Conservation (phyloP, 1,140 invertebrate genomes). For the Melipona quadrifasciata region DNA sequence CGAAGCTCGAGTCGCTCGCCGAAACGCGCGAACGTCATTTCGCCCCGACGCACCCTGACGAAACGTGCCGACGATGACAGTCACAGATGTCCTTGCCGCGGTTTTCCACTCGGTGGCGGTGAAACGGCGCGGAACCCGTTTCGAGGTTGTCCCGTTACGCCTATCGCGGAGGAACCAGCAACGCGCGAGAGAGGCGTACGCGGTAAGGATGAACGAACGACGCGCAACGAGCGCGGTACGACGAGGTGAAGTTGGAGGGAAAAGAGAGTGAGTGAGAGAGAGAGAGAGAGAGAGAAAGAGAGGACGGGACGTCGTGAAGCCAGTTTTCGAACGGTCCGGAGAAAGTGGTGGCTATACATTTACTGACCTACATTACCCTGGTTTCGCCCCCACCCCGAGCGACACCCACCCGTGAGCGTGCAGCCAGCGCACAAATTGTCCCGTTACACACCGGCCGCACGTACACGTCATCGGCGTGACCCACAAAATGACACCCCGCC, state of each 20-base stretch:
- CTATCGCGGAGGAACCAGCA: constrained; percentile 19
- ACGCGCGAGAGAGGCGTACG: constrained; percentile 6
- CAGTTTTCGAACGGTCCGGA: constrained; percentile 79
- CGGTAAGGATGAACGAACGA: constrained; percentile 48
- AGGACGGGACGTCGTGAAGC: constrained; percentile 64
- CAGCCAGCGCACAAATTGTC: constrained; percentile 69
- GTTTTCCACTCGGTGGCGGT: constrained; percentile 11
- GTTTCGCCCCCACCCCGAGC: constrained; percentile 41
- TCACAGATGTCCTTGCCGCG: constrained; percentile 30
- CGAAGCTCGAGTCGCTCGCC: too few species aligned
- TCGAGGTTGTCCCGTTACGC: constrained; percentile 55
- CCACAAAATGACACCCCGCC: constrained; percentile 69
- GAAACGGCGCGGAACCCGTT: constrained; percentile 52
- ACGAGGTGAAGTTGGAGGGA: constrained; percentile 13
- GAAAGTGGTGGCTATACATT: constrained; percentile 80
- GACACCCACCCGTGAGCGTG: constrained; percentile 62
- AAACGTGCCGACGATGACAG: background rate
- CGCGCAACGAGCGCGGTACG: background rate
- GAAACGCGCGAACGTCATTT: background rate
- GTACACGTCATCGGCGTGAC: constrained; percentile 74
- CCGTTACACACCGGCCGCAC: constrained; percentile 67
- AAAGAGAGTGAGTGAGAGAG: background rate
- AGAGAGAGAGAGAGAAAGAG: background rate
- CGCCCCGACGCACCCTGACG: background rate
- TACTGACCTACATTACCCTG: constrained; percentile 81